These are phyloP conservation scores for Strix aluco DNA, from an alignment of 2,113 vertebrate species.

Conservation along the genomic window DNA sequence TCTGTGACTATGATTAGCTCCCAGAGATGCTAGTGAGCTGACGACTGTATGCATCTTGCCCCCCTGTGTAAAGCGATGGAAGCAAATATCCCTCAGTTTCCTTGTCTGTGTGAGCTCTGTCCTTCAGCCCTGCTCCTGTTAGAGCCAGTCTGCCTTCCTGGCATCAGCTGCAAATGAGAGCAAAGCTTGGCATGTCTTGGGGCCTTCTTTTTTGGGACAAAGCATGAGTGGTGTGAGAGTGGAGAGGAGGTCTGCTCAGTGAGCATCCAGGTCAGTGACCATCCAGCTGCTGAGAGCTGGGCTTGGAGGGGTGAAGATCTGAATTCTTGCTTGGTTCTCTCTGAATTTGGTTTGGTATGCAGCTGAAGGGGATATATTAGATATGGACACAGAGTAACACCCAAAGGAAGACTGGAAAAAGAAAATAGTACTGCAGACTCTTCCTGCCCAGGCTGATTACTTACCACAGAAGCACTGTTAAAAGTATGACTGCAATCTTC, in stretches of 20 bases:
- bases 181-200: not conserved
- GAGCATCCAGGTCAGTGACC: not conserved
- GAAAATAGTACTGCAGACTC: not conserved
- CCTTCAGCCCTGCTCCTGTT: not conserved
- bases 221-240: not conserved
- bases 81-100: not conserved
- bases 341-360: not conserved
- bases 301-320: not conserved
- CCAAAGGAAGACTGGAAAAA: not conserved
- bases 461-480: not conserved
- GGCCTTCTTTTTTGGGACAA: not conserved
- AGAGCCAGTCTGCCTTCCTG: not conserved
- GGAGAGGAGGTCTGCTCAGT: not conserved
- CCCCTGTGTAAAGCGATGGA: rapidly evolving
- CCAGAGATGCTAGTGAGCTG: not conserved
- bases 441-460: not conserved
- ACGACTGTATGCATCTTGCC: not conserved
- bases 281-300: not conserved
- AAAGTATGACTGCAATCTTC: not conserved
- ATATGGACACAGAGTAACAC: not conserved
- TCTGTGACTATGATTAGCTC: not conserved
- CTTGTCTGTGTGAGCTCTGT: not conserved
- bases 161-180: not conserved
- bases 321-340: not conserved
- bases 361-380: not conserved